Evolutionary conservation across 2,113 vertebrate species (phyloP).

Genomic region (Myotis brandtii): DNA sequence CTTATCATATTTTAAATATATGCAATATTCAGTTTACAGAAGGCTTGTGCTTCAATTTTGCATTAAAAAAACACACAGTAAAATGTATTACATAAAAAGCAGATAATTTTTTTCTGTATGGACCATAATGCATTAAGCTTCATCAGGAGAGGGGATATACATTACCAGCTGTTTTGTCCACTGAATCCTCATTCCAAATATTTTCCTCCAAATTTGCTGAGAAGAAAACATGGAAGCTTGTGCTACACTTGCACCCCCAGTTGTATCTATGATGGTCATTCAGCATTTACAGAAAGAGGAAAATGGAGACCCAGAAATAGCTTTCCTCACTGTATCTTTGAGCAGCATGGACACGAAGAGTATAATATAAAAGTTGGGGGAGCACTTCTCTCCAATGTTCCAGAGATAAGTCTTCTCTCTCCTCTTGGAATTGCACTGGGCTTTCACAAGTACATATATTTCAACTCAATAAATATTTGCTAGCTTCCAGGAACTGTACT

Average conservation of each 20-base stretch:
- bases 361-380: background rate
- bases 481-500: background rate
- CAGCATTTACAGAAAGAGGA: background rate
- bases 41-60: background rate
- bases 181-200: background rate
- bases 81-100: background rate
- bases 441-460: background rate
- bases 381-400: background rate
- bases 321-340: background rate
- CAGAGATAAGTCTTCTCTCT: background rate
- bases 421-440: background rate
- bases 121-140: background rate
- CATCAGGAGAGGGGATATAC: background rate
- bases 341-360: background rate
- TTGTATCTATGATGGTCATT: background rate
- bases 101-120: background rate
- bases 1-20: background rate
- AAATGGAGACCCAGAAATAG: background rate
- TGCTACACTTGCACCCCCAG: rapidly evolving
- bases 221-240: background rate
- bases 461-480: background rate
- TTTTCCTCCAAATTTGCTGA: background rate
- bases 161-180: background rate
- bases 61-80: background rate
- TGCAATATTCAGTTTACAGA: background rate